phyloP scores from a whole-genome alignment of 2,888 invertebrate species.

The Plemyria rubiginata region DNA sequence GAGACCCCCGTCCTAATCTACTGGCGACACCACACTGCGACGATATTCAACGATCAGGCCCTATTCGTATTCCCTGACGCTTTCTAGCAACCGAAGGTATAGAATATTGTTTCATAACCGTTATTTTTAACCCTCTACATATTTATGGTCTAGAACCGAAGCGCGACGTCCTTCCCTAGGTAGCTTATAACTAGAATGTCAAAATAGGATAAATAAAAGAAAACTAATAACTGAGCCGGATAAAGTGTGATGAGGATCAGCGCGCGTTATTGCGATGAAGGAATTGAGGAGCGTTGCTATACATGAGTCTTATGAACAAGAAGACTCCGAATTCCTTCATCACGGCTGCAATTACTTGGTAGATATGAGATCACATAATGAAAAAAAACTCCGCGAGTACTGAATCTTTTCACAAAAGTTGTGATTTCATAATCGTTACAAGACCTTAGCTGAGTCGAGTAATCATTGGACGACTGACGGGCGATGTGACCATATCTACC shows the following conservation, averaged over 20 bases:
- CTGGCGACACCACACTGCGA: neutral
- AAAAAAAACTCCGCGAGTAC: neutral
- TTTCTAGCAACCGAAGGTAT: too few species aligned
- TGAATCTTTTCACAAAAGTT: neutral
- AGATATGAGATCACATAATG: conserved; percentile 32
- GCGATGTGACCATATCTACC: conserved; percentile 38
- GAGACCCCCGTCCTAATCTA: neutral
- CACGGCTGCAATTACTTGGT: conserved; percentile 48
- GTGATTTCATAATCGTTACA: conserved; percentile 3
- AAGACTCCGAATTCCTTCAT: conserved; percentile 50
- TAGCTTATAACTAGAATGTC: neutral
- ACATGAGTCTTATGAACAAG: neutral
- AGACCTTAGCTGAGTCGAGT: too few species aligned
- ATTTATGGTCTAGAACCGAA: neutral
- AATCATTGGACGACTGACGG: neutral
- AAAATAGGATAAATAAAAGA: conserved; percentile 11
- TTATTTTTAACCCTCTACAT: neutral
- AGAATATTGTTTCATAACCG: too few species aligned
- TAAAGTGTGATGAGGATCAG: conserved; percentile 60
- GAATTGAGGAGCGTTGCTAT: conserved; percentile 31
- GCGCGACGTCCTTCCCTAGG: neutral
- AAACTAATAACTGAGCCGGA: conserved; percentile 38
- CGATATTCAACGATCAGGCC: neutral
- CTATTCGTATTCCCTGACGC: too few species aligned
- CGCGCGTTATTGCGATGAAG: conserved; percentile 50